phyloP scores from a whole-genome alignment of 2,113 vertebrate genomes.

The Neodon shergylaensis region DNA sequence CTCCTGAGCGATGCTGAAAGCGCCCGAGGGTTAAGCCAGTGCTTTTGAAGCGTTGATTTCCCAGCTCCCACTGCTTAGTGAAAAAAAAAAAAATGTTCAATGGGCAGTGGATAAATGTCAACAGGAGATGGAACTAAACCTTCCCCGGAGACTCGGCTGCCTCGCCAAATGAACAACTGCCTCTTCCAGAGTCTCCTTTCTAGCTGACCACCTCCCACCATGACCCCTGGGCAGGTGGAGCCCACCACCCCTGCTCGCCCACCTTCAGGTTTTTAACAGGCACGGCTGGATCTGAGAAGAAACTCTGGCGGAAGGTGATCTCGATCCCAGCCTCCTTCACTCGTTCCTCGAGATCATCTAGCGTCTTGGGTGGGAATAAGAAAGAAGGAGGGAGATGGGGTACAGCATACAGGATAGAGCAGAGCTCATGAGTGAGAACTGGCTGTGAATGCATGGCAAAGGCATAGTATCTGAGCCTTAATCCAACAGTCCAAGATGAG shows the following conservation, averaged over 20 bases:
- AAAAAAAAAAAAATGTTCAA: background rate
- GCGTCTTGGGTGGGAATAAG: slow-evolving; percentile 85
- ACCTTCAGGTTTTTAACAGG: slow-evolving; percentile 98
- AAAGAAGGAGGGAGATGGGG: background rate
- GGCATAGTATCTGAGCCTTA: background rate
- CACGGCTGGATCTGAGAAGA: slow-evolving; percentile 95
- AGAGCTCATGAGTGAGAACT: background rate
- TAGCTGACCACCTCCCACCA: background rate
- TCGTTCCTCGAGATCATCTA: slow-evolving; percentile 95
- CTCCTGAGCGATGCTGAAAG: background rate
- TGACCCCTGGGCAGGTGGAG: background rate
- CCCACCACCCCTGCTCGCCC: background rate
- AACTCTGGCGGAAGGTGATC: slow-evolving; percentile 97
- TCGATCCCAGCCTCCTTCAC: slow-evolving; percentile 95
- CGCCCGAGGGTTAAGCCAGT: background rate
- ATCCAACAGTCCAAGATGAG: background rate
- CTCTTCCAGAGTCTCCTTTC: background rate
- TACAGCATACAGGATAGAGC: background rate
- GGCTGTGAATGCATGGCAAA: background rate
- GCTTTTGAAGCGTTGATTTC: background rate
- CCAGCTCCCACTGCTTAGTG: background rate
- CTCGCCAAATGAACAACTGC: background rate
- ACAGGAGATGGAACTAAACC: background rate
- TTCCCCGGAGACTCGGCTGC: background rate
- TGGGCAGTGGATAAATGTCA: background rate